Evolutionary conservation across 2,113 vertebrate species (phyloP), one percentile per base, ranked within the genome.

Genomic region (Etia nguti): DNA sequence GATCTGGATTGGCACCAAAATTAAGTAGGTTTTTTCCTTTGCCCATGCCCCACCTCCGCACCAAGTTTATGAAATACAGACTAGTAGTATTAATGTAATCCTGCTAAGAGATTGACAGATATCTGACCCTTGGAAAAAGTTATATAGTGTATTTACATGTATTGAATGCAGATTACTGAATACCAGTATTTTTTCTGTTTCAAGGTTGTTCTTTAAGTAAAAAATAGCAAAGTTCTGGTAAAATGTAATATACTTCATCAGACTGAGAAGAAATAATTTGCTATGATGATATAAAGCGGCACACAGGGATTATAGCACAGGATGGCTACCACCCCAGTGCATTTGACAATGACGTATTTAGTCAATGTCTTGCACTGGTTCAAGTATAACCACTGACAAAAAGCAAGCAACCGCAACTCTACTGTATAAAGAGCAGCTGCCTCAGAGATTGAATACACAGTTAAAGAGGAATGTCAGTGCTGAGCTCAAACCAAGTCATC

Each of bases 311-410:
- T 86, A 75, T 84, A 80, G 68, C 79, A 82, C 26, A 4, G 70
- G 48, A 82, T 91, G 91, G 85, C 89, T 80, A 82, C 83, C 59
- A 13, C 83, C 59, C 86, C 68, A 70, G 79, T 34, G 70, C 38
- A 29, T 89, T 88, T 91, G 86, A 84, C 91, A 91, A 31, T 88
- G 88, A 87, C 12, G 52, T 46, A 87, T 80, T 82, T 20, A 81
- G 56, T 91, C 81, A 86, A 79, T 56, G 82, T 43, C 81, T 80
- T 50, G 50, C 55, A 80, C 24, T 87, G 38, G 77, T 81, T 92
- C 41, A 83, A 88, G 65, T 75, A 82, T 88, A 91, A 90, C 81
- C 84, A 79, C 88, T 90, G 85, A 92, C 84, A 91, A 85, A 95
- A 90, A 90, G 68, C 89, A 86, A 89, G 88, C 38, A 83, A 84